Evolutionary conservation across 2,113 vertebrate species (phyloP), one percentile per base, ranked within the genome.

Genomic region (Euleptes europaea): DNA sequence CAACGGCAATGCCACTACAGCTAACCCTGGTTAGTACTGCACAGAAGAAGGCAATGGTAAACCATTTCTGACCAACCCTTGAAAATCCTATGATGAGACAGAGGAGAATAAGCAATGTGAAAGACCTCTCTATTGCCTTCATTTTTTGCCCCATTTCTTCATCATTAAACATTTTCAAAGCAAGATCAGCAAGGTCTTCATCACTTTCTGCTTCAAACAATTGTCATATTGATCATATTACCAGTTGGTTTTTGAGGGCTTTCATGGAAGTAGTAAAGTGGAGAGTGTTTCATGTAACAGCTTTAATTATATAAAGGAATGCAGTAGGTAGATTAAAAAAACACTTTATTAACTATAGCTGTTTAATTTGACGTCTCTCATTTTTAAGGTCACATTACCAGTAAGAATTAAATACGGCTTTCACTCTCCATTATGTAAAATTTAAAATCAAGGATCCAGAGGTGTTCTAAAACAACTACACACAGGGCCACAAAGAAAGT

Each of bases 121-220:
- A 67, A 0, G 0, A 91, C 40, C n/a, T 63, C 65, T 82, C 49
- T 60, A 54, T 80, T 78, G 87, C 23, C 42, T 83, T n/a, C 73
- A 31, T 60, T 38, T 72, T 73, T 66, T 44, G 38, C 3, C 31
- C 2, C 28, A 73, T 11, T 44, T 31, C 7, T 17, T 14, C 26
- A 35, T 65, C 35, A 73, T 31, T 60, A 86, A 77, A 73, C 60
- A 67, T 90, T 94, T 88, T 87, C 89, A 66, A 75, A 33, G 57
- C 83, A 87, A 90, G 87, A 88, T 89, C 83, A 89, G 72, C 70
- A 13, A 11, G 0, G n/a, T 87, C 84, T 88, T 75, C 78, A 76
- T 82, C 79, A 83, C 86, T 86, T 71, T 66, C 65, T 77, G n/a
- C 44, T 44, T 67, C 84, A 23, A 40, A 70, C 38, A 84, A 66